Evolutionary conservation across 2,113 vertebrate genomes (phyloP), one percentile per base, ranked within the genome.

Genomic region (Cynopterus brachyotis): DNA sequence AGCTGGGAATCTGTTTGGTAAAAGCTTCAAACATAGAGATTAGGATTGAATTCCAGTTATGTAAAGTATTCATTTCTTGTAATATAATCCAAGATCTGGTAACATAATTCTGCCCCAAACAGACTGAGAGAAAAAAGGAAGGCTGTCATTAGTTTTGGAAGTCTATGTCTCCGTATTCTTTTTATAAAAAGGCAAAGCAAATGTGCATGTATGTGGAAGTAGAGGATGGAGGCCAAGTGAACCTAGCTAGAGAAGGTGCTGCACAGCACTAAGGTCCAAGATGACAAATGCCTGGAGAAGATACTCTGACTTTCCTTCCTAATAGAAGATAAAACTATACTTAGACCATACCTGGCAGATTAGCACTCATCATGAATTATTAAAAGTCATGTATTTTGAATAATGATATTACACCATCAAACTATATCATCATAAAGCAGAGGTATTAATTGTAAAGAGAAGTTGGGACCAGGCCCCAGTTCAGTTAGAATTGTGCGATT

Each of bases 1-100:
- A 75, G 53, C 59, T 12, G 82, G 59, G 66, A 67, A 47, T 89
- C 37, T 69, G 69, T 47, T 57, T 64, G 22, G 50, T 75, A 96
- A 94, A 72, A 75, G 70, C 89, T 93, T 89, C 37, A 50, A 32
- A 42, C 83, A 92, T 53, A 79, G 75, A 95, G 89, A 91, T 59
- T 70, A 90, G 40, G 72, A 84, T 59, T 73, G 15, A 90, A 83
- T 95, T 96, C 53, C 59, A 50, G 86, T 95, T 95, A 96, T 8
- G 42, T 72, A 97, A 94, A 82, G 60, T 76, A 73, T 95, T 96
- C 64, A 92, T 62, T 97, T 87, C 35, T 59, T 32, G 28, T n/a
- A 89, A 69, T 50, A 60, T 73, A 87, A 93, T 24, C 78, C 53
- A 53, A 66, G 19, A 60, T 26, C 76, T 60, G 82, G 79, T 96